Base-by-base conservation (phyloP, 2,797 vertebrate species). In the Alosa sapidissima region DNA sequence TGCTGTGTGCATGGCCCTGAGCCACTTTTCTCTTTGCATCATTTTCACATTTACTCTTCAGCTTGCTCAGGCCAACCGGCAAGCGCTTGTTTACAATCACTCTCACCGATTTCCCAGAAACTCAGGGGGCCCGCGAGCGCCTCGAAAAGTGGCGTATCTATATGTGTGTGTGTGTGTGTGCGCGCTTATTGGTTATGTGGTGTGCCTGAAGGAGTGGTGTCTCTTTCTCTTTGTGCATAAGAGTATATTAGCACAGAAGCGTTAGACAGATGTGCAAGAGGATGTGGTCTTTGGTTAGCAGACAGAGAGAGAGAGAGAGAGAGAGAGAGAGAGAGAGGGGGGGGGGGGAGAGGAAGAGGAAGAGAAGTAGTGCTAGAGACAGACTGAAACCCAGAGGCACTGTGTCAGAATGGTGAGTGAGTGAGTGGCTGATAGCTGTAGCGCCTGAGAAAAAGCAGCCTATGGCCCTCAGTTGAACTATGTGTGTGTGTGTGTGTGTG, bases 61-160 rank as follows among this genome's bases (percentile, higher is more conserved):
- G 93, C 93, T 94, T 85, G 90, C 91, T 91, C 93, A 84, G 68
- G 33, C 33, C 90, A 92, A 94, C 93, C 91, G 89, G 84, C 41
- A 84, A 81, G 84, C 89, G 91, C 88, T 91, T 94, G 90, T 92
- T 94, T 91, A 93, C 93, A 92, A 86, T 92, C 93, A 89, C 91
- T 90, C 88, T 89, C 91, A 92, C 83, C 89, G 93, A 93, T 94
- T 96, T 96, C 94, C 94, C 93, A 92, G 94, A 96, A 95, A 75
- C 94, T 93, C 90, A 90, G 28, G 84, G 33, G 68, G 68, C 68
- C 68, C 33, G 33, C 14, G 36, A 68, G 62, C 62, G 24, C 24
- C 33, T 68, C 24, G 28, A 68, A 68, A 10, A 36, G 13, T 75
- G 68, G 3, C 16, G 68, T 45, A 75, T 75, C 11, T 72, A 14